Base-by-base conservation (phyloP, 2,113 vertebrate species). In the Notarius lentiginosus region DNA sequence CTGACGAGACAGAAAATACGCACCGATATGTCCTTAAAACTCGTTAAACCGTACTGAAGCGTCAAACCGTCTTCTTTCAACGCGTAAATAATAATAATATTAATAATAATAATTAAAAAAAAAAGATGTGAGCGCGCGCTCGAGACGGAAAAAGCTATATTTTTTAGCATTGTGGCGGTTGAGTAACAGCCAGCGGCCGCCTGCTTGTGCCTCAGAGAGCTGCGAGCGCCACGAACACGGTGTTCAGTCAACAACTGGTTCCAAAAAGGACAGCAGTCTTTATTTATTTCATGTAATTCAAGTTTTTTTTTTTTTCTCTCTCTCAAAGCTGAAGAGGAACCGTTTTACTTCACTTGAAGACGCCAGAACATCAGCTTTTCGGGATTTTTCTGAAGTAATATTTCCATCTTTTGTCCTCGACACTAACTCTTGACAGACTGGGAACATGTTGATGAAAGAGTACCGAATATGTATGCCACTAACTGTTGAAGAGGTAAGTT, bases 391-490 rank as follows among this genome's bases (percentile, higher is more conserved):
- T 77, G 72, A 77, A 55, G 56, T 85, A 47, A 22, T 30, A 5
- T 85, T 55, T 51, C 1, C 47, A 55, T 15, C 27, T 61, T 66
- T 24, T 15, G 47, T 11, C 14, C 51, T 68, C 30, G 1, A 9
- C 30, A 5, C 27, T 7, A 53, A 8, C 1, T 10, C 60, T 53
- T 79, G 60, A 30, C 22, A 58, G 53, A 34, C 11, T 75, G 80
- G 70, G 77, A 90, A 86, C 87, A 96, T 96, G 96, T 91, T 96
- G 89, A 66, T 95, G 91, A 96, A 96, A 88, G 96, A 96, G 86
- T 96, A 96, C 89, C 92, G 95, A 83, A 96, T 96, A 91, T 96
- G 96, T 87, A 96, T 96, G 95, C 96, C 96, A 0, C 95, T 96
- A 85, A 95, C 95, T 55, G 95, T 96, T 0, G 96, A 96, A 58